These are phyloP conservation scores for Paedocypris sp. DNA, from an alignment of 2,113 vertebrate species.

Conservation along the genomic window DNA sequence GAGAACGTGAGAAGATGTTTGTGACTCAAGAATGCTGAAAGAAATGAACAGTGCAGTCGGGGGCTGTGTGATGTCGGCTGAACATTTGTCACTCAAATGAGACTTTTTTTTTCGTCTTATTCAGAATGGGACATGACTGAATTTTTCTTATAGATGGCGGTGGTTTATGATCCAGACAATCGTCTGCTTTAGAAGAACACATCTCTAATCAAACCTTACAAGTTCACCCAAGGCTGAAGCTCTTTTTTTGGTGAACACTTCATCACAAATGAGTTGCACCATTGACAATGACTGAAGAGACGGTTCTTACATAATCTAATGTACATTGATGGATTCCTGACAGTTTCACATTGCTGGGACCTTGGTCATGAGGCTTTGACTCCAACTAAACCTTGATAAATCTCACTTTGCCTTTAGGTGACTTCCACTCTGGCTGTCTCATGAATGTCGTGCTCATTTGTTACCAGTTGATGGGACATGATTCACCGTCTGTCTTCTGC, in stretches of 20 bases:
- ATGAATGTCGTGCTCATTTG: slow-evolving; percentile 19
- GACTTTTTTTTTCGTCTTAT: slow-evolving; percentile 22
- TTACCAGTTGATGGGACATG: slow-evolving; percentile 29
- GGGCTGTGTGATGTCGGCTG: slow-evolving; percentile 42
- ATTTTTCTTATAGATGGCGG: slow-evolving; percentile 34
- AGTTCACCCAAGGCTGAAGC: no score
- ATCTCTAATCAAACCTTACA: no score
- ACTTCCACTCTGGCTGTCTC: slow-evolving; percentile 26
- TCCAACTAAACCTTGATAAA: slow-evolving; percentile 32
- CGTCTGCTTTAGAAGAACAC: background rate
- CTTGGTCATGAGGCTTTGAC: no score
- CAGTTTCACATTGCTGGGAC: no score
- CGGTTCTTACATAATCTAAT: no score
- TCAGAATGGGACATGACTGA: slow-evolving; percentile 44
- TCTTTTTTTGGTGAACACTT: no score
- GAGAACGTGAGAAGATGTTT: background rate
- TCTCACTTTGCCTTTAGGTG: slow-evolving; percentile 12
- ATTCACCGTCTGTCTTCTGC: slow-evolving; percentile 26
- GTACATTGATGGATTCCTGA: no score
- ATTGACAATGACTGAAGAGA: no score
- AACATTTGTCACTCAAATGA: slow-evolving; percentile 56
- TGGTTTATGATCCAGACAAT: background rate
- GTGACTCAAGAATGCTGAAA: background rate
- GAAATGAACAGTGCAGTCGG: slow-evolving; percentile 13
- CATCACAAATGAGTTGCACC: no score